These are phyloP conservation scores for Lontra canadensis DNA, from an alignment of 2,113 vertebrate genomes.

Conservation along the genomic window DNA sequence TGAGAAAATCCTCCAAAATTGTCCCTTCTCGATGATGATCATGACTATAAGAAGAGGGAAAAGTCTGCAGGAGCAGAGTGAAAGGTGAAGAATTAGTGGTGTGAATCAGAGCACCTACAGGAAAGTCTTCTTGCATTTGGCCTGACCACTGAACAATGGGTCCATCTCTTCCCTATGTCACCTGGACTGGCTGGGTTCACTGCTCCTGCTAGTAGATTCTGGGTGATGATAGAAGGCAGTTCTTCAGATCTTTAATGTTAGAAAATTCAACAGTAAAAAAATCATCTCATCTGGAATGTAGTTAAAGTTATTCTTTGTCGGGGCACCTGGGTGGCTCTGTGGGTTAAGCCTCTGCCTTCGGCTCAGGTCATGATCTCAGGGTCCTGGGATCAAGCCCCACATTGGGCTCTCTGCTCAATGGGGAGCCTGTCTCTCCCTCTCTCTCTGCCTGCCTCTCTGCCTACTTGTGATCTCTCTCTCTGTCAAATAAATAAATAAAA, in stretches of 20 bases:
- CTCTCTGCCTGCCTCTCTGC: no score
- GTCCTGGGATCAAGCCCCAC: no score
- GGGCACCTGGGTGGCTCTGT: no score
- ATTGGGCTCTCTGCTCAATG: no score
- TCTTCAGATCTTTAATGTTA: neutral
- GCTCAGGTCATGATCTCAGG: no score
- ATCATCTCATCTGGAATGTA: neutral
- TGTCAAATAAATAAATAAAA: no score
- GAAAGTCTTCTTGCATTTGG: neutral
- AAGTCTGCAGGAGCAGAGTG: neutral
- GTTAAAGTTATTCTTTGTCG: neutral
- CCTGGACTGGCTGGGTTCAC: rapidly evolving
- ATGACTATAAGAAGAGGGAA: neutral
- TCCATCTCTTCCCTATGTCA: rapidly evolving
- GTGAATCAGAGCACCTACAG: neutral
- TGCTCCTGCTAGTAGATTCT: neutral
- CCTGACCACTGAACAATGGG: neutral
- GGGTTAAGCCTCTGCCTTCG: no score
- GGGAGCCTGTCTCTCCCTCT: no score
- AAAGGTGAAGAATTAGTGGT: neutral
- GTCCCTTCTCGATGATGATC: neutral
- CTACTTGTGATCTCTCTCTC: no score
- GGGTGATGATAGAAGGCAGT: rapidly evolving
- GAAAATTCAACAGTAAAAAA: neutral
- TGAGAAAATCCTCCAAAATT: neutral